These are phyloP conservation scores for Acromyrmex charruanus DNA, from an alignment of 1,140 invertebrate species.

Conservation along the genomic window DNA sequence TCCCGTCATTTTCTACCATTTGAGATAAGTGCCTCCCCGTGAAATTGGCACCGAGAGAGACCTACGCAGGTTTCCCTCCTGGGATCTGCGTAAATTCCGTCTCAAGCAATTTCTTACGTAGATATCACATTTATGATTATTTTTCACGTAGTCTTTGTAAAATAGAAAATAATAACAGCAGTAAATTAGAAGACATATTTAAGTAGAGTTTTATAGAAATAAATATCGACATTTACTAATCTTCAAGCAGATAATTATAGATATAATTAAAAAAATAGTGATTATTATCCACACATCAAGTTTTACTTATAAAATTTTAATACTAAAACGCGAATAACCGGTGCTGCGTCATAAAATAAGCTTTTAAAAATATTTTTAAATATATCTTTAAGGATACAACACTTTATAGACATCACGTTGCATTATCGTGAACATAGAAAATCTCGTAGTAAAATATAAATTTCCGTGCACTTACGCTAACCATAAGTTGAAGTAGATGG, in stretches of 20 bases:
- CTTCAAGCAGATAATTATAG: not conserved
- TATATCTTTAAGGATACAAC: not conserved
- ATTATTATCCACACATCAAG: not conserved
- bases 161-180: not conserved
- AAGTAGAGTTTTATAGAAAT: not conserved
- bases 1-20: conserved; percentile 80
- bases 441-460: conserved; percentile 51
- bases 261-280: not conserved
- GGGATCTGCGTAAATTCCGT: conserved; percentile 25
- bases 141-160: not conserved
- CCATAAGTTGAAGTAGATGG: conserved; percentile 41
- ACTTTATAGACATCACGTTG: conserved; percentile 5
- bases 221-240: not conserved
- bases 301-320: not conserved
- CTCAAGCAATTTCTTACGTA: conserved; percentile 17
- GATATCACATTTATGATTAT: conserved; percentile 17
- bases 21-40: conserved; percentile 77
- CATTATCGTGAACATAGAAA: conserved; percentile 28
- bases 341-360: not conserved
- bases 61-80: conserved; percentile 64
- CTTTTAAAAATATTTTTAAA: not conserved
- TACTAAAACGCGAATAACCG: not conserved
- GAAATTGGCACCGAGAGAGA: conserved; percentile 74
- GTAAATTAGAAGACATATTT: not conserved
- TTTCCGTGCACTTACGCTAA: not conserved